These are phyloP conservation scores for Nibea coibor DNA, from an alignment of 2,113 vertebrate genomes.

Conservation along the genomic window DNA sequence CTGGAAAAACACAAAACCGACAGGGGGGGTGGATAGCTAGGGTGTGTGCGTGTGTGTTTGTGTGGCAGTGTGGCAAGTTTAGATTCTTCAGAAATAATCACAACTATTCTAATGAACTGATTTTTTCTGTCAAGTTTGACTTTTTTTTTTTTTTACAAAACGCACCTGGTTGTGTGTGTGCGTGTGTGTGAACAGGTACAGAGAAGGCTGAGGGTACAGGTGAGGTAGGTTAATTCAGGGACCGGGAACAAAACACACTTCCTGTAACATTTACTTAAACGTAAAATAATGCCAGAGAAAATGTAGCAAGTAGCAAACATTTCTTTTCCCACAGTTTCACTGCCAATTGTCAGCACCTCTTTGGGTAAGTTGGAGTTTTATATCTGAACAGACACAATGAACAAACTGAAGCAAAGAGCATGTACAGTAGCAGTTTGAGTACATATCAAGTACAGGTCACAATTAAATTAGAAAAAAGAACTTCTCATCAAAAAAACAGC, in stretches of 20 bases:
- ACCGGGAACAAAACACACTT: constrained; percentile 31
- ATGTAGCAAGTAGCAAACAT: neutral
- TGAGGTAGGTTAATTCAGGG: constrained; percentile 72
- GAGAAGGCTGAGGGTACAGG: constrained; percentile 57
- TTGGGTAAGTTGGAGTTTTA: constrained; percentile 20
- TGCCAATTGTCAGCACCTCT: constrained; percentile 33
- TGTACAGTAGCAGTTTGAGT: constrained; percentile 36
- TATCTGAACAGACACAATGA: constrained; percentile 6
- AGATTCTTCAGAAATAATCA: constrained; percentile 11
- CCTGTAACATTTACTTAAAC: constrained; percentile 30
- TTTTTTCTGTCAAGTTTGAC: neutral
- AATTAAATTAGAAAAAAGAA: constrained; percentile 21
- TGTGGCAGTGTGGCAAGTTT: neutral
- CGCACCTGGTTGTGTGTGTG: constrained; percentile 24
- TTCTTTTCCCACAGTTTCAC: constrained; percentile 18
- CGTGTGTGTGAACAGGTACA: constrained; percentile 11
- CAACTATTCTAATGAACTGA: neutral
- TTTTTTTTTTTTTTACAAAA: constrained; percentile 6
- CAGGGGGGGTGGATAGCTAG: constrained; percentile 10
- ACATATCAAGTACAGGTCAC: constrained; percentile 33
- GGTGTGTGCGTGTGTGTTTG: neutral
- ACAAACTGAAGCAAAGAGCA: constrained; percentile 15
- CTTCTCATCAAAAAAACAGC: neutral
- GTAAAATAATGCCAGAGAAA: constrained; percentile 23
- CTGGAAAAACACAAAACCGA: constrained; percentile 3